These are phyloP conservation scores for Philereme transversata DNA, from an alignment of 2,888 invertebrate genomes.

Conservation along the genomic window DNA sequence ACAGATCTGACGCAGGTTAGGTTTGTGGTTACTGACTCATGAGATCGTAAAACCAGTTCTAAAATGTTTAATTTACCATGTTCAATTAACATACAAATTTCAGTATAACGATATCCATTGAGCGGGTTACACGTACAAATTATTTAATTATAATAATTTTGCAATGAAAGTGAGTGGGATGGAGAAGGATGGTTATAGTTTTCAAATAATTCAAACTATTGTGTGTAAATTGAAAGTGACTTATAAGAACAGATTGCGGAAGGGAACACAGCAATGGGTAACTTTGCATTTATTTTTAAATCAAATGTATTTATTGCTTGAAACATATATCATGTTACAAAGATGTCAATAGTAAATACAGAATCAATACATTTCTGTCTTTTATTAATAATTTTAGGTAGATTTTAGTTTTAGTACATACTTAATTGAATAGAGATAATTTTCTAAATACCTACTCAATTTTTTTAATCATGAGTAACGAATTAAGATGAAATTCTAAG, in stretches of 20 bases:
- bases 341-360: too few relatives aligned
- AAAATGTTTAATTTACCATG: constrained; percentile 47
- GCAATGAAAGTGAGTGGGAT: constrained; percentile 21
- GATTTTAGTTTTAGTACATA: too few relatives aligned
- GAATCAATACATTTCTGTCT: too few relatives aligned
- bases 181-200: constrained; percentile 12
- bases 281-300: neutral
- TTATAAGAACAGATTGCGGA: constrained; percentile 17
- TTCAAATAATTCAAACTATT: constrained; percentile 20
- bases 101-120: constrained; percentile 52
- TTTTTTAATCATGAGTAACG: too few relatives aligned
- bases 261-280: constrained; percentile 23
- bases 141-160: constrained; percentile 13
- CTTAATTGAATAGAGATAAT: too few relatives aligned
- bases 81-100: constrained; percentile 46
- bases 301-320: too few relatives aligned
- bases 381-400: too few relatives aligned
- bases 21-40: constrained; percentile 47
- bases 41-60: constrained; percentile 41
- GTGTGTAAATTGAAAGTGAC: constrained; percentile 27
- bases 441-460: too few relatives aligned
- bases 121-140: constrained; percentile 45
- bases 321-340: too few relatives aligned
- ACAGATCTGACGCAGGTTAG: constrained; percentile 42
- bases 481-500: too few relatives aligned